Base-by-base conservation (phyloP, 2,113 vertebrate species). In the Columbina picui region DNA sequence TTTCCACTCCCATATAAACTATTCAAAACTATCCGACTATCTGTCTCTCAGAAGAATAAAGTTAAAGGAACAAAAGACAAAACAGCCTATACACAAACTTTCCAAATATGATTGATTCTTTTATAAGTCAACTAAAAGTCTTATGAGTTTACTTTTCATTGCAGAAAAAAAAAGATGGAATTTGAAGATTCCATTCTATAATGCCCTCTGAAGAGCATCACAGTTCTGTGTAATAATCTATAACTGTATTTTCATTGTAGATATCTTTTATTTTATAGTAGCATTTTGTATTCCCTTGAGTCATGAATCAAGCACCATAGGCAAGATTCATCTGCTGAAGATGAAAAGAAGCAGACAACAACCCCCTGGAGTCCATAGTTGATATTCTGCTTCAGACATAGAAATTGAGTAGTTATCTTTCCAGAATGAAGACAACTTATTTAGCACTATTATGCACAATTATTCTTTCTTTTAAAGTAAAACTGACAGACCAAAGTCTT, bases 231-330 rank as follows among this genome's bases (percentile, higher is more conserved):
- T 75, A 96, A 93, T 97, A 97, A 94, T 94, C 88, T 96, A 74
- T 94, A 97, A 95, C 78, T 87, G 61, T 80, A 96, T 96, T 95
- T 94, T 95, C 94, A 95, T 90, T 95, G 89, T 91, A 94, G 93
- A 93, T 94, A 87, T 84, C 89, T 95, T 97, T 95, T 97, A 96
- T 96, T 97, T 96, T 96, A 93, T 93, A 91, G 84, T 63, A 96
- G 39, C 75, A 86, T 94, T 96, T 97, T 86, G 68, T 77, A 92
- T 73, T 97, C 95, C 84, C 89, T 84, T 78, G 92, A 96, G 96
- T 94, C 85, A 87, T 94, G 93, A 95, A 90, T 96, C 93, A 91
- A 92, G 61, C 70, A 97, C 92, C 84, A 93, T 79, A 89, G 84
- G 93, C 95, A 93, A 97, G 81, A 93, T 95, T 96, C 93, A 95